Evolutionary conservation across 2,888 invertebrate genomes (phyloP), one percentile per base, ranked within the genome.

Genomic region (Drosophila antonietae): DNA sequence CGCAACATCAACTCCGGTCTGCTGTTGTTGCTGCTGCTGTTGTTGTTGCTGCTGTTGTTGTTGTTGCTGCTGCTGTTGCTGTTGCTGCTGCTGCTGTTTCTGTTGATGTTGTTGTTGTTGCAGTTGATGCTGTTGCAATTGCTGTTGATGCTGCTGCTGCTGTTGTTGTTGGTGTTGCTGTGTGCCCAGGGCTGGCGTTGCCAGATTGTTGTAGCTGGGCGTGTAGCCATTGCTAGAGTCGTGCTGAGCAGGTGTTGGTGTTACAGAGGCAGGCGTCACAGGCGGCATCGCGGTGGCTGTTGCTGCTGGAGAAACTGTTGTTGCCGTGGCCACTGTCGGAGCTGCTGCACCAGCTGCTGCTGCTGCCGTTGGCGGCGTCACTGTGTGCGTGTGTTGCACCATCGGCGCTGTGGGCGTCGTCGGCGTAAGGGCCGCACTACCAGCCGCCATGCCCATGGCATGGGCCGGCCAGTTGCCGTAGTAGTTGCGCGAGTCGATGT

Each of bases 401-500:
- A 75, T 53, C 0, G 78, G 71, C 15, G 81, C 47, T 9, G 85
- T 74, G 0, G 88, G 78, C 60, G 87, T 83, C 10, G 79, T 75
- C 7, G 79, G 76, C 20, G 82, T 88, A 10, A 83, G 23, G 20
- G 82, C 59, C 15, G 77, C 56, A 33, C 73, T 68, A 39, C 88
- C 51, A 5, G 80, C 55, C n/a, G 81, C 68, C 71, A 88, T 89
- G 47, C 85, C 78, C 49, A 95, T 93, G 63, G 92, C 91, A 23
- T 95, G 93, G 0, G 94, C 93, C 68, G 95, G 95, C 83, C 95
- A 92, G 63, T 94, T 93, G 87, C 95, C 95, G 78, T 95, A 95
- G 83, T 95, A 95, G 85, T 95, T 95, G 51, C 95, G 93, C 73
- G 95, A 95, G 80, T 94, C 94, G 57, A 93, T 93, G 77, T 95